Conservation (phyloP, 2,888 invertebrate species). For the Dasysyrphus albostriatus region DNA sequence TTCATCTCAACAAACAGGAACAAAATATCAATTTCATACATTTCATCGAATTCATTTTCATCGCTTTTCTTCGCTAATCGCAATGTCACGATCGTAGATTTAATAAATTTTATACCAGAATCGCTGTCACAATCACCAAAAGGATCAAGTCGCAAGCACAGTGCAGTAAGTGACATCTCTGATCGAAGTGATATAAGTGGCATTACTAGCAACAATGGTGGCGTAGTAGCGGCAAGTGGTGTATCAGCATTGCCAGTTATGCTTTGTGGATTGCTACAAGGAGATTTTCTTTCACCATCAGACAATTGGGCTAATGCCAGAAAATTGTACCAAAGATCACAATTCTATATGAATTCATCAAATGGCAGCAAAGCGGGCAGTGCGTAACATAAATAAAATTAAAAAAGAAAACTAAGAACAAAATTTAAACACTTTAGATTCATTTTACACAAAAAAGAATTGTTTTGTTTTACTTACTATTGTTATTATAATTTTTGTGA, state of each 20-base stretch:
- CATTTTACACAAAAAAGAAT: conserved; percentile 16
- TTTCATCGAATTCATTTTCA: conserved; percentile 32
- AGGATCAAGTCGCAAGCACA: conserved; percentile 59
- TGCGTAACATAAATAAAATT: conserved; percentile 73
- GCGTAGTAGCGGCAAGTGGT: conserved; percentile 79
- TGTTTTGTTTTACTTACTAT: conserved; percentile 29
- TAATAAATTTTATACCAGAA: conserved; percentile 52
- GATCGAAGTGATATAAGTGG: conserved; percentile 61
- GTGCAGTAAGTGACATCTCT: conserved; percentile 66
- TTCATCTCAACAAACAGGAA: neutral
- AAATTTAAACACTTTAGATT: conserved; percentile 47
- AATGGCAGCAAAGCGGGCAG: conserved; percentile 74
- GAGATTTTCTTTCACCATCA: conserved; percentile 78
- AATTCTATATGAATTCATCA: conserved; percentile 75
- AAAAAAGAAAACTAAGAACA: conserved; percentile 58
- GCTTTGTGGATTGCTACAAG: conserved; percentile 84
- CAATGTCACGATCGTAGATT: conserved; percentile 48
- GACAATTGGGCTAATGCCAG: conserved; percentile 36
- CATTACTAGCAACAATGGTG: conserved; percentile 53
- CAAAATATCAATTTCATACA: conserved; percentile 7
- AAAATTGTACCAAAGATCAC: conserved; percentile 73
- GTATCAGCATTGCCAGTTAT: conserved; percentile 84
- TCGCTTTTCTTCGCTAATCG: conserved; percentile 52
- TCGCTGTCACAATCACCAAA: conserved; percentile 69
- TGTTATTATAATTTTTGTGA: conserved; percentile 32